A percentile compares a stretch with the other conserved stretches of the same genome.
Evolutionary conservation across 2,888 invertebrate species (phyloP).

Genomic region (Drosophila paranaensis): DNA sequence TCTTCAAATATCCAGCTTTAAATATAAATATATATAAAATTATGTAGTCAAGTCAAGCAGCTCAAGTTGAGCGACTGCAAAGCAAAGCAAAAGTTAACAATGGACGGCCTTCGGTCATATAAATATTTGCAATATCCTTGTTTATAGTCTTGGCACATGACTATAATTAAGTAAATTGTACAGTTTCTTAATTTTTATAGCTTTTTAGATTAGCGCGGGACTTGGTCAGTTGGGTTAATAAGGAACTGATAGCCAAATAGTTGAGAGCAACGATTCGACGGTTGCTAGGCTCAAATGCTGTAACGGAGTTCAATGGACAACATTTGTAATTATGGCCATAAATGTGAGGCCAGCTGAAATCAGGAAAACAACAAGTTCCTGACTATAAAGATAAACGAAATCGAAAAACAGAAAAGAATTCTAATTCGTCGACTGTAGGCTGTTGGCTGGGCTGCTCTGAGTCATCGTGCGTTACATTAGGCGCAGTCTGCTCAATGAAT

Average conservation of each 20-base stretch:
- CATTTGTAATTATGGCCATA: slow-evolving; percentile 53
- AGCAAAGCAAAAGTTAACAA: not conserved
- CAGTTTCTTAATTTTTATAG: slow-evolving; percentile 37
- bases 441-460: no score
- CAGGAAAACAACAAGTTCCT: slow-evolving; percentile 46
- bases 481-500: slow-evolving; percentile 3
- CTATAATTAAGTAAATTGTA: slow-evolving; percentile 35
- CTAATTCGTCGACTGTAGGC: not conserved
- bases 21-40: not conserved
- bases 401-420: slow-evolving; percentile 7
- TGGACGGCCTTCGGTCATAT: not conserved
- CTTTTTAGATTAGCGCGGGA: slow-evolving; percentile 35
- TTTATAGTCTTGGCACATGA: slow-evolving; percentile 21
- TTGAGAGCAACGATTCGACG: not conserved
- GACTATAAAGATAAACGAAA: slow-evolving; percentile 48
- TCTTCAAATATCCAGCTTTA: not conserved
- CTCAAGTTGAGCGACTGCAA: not conserved
- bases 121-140: not conserved
- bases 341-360: slow-evolving; percentile 57
- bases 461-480: not conserved
- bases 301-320: slow-evolving; percentile 57
- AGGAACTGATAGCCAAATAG: slow-evolving; percentile 11
- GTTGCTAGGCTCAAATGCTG: slow-evolving; percentile 38
- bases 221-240: not conserved
- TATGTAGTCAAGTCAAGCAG: not conserved